phyloP scores from a whole-genome alignment of 2,888 invertebrate genomes.

The Heteromurus nitidus region DNA sequence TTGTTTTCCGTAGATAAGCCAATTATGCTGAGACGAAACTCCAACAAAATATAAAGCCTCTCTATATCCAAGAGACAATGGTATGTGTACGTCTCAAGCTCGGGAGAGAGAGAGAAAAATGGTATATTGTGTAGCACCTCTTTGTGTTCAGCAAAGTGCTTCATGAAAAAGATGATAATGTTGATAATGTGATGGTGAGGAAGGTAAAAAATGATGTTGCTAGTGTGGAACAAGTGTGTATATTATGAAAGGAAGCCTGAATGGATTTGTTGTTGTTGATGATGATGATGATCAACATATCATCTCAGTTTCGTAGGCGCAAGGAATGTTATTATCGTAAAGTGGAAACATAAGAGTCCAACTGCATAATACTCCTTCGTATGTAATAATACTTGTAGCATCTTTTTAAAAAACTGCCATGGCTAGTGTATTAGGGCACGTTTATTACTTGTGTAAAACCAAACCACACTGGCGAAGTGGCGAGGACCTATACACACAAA shows the following conservation, averaged over 20 bases:
- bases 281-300: background rate
- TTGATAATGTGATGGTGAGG: slow-evolving; percentile 9
- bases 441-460: too few species aligned
- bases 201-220: background rate
- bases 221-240: slow-evolving; percentile 34
- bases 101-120: too few species aligned
- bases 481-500: too few species aligned
- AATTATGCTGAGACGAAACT: slow-evolving; percentile 36
- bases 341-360: too few species aligned
- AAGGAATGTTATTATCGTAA: slow-evolving; percentile 17
- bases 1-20: slow-evolving; percentile 26
- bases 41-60: too few species aligned
- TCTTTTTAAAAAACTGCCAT: background rate
- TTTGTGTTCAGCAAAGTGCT: slow-evolving; percentile 4
- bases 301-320: slow-evolving; percentile 10
- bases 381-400: too few species aligned
- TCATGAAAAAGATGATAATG: background rate
- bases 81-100: slow-evolving; percentile 38
- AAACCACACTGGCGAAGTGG: background rate
- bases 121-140: slow-evolving; percentile 6
- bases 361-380: too few species aligned
- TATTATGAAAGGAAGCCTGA: too few species aligned
- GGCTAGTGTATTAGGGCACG: slow-evolving; percentile 5
- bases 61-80: too few species aligned
- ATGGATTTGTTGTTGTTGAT: slow-evolving; percentile 33